A percentile compares a stretch with the other conserved stretches of the same genome.
These are phyloP conservation scores for Chrysolina haemoptera DNA, from an alignment of 2,888 invertebrate species.

Conservation along the genomic window DNA sequence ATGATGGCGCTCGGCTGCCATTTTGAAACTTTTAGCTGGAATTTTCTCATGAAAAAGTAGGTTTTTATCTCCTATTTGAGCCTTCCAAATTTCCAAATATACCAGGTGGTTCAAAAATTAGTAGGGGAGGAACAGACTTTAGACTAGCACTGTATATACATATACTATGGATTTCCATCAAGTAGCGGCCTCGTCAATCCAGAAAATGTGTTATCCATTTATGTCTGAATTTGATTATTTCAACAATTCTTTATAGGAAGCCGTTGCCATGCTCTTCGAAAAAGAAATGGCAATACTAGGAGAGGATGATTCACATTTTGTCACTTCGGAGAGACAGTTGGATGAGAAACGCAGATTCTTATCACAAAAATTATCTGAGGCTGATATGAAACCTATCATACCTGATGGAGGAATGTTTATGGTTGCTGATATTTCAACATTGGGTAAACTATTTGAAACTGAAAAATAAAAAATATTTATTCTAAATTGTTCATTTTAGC, in stretches of 20 bases:
- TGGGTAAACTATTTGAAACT: constrained; percentile 71
- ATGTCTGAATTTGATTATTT: neutral
- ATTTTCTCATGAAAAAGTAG: too few relatives aligned
- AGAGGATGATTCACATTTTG: constrained; percentile 86
- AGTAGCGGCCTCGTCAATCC: too few relatives aligned
- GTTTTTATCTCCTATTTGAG: too few relatives aligned
- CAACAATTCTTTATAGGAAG: constrained; percentile 77
- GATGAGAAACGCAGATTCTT: constrained; percentile 85
- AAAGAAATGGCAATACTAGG: constrained; percentile 82
- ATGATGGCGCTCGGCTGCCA: too few relatives aligned
- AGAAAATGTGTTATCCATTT: too few relatives aligned
- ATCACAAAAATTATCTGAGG: constrained; percentile 80
- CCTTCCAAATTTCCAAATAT: too few relatives aligned
- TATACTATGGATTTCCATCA: too few relatives aligned
- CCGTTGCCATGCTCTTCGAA: constrained; percentile 91
- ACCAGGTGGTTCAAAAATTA: too few relatives aligned
- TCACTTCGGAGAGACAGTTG: constrained; percentile 81
- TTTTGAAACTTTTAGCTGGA: too few relatives aligned
- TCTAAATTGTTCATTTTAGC: constrained; percentile 34
- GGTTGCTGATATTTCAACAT: constrained; percentile 89
- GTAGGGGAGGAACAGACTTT: too few relatives aligned
- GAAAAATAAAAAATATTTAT: neutral
- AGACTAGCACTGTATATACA: too few relatives aligned
- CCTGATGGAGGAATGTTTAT: constrained; percentile 99
- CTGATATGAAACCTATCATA: constrained; percentile 90